Evolutionary conservation across 2,888 invertebrate species (phyloP).

Genomic region (Drosophila mimetica): DNA sequence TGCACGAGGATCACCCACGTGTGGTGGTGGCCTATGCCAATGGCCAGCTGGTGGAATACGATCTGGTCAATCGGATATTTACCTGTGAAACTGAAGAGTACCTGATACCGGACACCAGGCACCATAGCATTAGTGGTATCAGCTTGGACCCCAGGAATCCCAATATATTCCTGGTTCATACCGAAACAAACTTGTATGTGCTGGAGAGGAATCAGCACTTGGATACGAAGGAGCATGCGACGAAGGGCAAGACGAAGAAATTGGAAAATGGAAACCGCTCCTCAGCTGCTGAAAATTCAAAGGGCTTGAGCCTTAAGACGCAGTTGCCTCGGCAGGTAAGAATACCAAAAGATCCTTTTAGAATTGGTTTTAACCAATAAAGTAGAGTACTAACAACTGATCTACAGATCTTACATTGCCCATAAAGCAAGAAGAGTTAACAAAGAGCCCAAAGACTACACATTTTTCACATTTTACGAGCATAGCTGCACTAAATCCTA

Average conservation of each 20-base stretch:
- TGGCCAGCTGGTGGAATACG: conserved; percentile 92
- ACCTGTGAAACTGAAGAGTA: conserved; percentile 85
- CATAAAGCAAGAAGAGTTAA: neutral
- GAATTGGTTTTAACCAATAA: too few relatives aligned
- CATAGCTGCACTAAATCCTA: neutral
- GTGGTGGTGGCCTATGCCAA: conserved; percentile 91
- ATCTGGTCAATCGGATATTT: conserved; percentile 87
- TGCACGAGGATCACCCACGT: conserved; percentile 87
- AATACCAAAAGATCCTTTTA: conserved; percentile 5
- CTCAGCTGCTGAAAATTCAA: conserved; percentile 25
- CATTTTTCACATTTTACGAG: neutral
- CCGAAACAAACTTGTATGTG: conserved; percentile 87
- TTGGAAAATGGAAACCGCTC: conserved; percentile 79
- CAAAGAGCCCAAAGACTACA: neutral
- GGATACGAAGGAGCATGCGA: neutral
- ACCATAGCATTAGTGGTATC: conserved; percentile 86
- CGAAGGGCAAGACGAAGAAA: conserved; percentile 85
- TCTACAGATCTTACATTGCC: too few relatives aligned
- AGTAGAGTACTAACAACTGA: too few relatives aligned
- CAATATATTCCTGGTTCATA: conserved; percentile 89
- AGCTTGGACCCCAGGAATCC: conserved; percentile 87
- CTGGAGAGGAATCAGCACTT: conserved; percentile 58
- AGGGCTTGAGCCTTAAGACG: conserved; percentile 57
- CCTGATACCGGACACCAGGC: conserved; percentile 85
- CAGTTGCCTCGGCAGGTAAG: conserved; percentile 70